Base-by-base conservation (phyloP, 2,888 invertebrate species). In the Drymonia ruficornis region DNA sequence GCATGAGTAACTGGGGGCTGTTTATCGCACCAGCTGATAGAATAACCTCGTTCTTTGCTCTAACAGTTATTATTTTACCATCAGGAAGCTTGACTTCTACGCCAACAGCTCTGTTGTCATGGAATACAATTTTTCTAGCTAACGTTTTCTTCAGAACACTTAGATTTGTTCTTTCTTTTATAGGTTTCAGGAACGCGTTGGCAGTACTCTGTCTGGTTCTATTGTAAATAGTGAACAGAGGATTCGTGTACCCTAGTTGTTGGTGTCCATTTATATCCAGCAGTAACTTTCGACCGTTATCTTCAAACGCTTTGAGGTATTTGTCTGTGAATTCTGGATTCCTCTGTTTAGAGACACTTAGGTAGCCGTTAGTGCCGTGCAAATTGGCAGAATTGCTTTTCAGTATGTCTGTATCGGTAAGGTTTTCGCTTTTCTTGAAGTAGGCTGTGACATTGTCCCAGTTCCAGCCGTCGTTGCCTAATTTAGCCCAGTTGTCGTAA, bases 401-500 rank as follows among this genome's bases (percentile, higher is more conserved):
- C n/a, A 74, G 51, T 6, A 79, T 63, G 0, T 3, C 16, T 9
- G 55, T 23, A 13, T 74, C 63, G 9, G 70, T 62, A 3, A 79
- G 56, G 0, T 67, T 56, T 73, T 84, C 83, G 23, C 76, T 78
- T 59, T 84, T 86, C 36, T 72, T 75, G 50, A 83, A 86, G 62
- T 87, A 87, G n/a, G 68, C 50, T 0, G 64, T 62, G 2, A 83
- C 77, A 2, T 76, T 74, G 0, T 77, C 55, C 80, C 78, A 85
- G 38, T 74, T 66, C 86, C 86, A 86, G 0, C 81, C 81, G 0
- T 84, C 71, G 74, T 95, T 95, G 0, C 95, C 96, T 49, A 93
- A 70, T 9, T 84, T 85, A 0, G 94, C 95, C 97, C 97, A 97
- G 0, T 88, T 80, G 1, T 92, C 78, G 72, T 94, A 96, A 72